Conservation (phyloP, 2,888 invertebrate species). For the Chaitophorus viminalis region DNA sequence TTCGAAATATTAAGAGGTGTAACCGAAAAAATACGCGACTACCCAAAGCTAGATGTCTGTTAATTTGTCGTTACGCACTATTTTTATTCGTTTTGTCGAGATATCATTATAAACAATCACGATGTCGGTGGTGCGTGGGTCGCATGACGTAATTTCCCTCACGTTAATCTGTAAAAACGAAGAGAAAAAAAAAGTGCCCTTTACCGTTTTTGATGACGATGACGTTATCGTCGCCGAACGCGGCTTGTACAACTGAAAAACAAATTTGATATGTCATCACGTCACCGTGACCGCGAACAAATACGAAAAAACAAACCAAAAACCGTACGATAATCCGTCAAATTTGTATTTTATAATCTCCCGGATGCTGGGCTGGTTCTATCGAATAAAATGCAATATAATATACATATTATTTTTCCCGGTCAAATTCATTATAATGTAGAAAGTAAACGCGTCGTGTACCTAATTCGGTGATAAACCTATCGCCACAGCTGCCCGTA, state of each 20-base stretch:
- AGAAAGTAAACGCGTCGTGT: conserved; percentile 35
- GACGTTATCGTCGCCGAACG: background rate
- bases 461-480: conserved; percentile 18
- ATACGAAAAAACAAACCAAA: background rate
- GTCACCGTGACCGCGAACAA: background rate
- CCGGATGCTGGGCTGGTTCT: too few relatives aligned
- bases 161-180: background rate
- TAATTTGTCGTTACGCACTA: too few relatives aligned
- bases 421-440: conserved; percentile 24
- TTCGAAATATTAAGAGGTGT: too few relatives aligned
- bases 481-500: background rate
- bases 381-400: too few relatives aligned
- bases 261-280: too few relatives aligned
- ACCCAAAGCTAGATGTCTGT: too few relatives aligned
- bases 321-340: background rate
- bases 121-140: too few relatives aligned
- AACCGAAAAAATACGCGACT: too few relatives aligned
- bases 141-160: too few relatives aligned
- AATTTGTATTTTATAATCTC: background rate
- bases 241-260: background rate
- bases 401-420: conserved; percentile 4
- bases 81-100: too few relatives aligned
- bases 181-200: background rate
- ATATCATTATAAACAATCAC: too few relatives aligned
- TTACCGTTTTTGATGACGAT: background rate